Evolutionary conservation across 2,113 vertebrate genomes (phyloP), one percentile per base, ranked within the genome.

Genomic region (Chaetops frenatus): DNA sequence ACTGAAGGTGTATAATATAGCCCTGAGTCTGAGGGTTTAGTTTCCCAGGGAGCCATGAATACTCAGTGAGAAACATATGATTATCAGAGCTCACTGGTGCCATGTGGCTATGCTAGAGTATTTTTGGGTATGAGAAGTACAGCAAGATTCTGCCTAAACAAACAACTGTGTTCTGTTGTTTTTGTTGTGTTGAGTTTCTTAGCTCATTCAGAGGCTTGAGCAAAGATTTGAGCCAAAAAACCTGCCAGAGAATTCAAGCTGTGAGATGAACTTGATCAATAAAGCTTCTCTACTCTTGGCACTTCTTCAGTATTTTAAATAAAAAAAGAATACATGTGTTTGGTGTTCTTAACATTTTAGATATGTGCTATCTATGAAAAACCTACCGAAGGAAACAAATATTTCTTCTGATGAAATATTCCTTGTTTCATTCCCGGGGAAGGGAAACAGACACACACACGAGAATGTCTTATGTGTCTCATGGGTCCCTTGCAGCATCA

Each of bases 381-480:
- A 96, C 95, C 58, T 89, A 98, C 97, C 70, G 0, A 95, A 88
- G 50, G 93, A 94, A 96, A 97, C 38, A 69, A 73, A 33, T 88
- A 97, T 96, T 94, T 97, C 95, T 96, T 96, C 73, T 38, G 96
- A 97, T 60, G 97, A 97, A 90, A 91, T 69, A 70, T 56, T 96
- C 88, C 66, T 11, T 12, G 58, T 88, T 93, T 95, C 76, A 80
- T 95, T 96, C 82, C 90, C 29, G 0, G 33, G 86, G 29, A 51
- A 93, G 21, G 90, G 83, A 91, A 94, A 94, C 21, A 92, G 33
- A 80, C 97, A 96, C 31, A 11, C 40, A 76, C 97, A 98, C 0
- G 33, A 97, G 69, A 97, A 82, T 1, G 20, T 93, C 48, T 88
- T 86, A 11, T 70, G 29, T 81, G 35, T 23, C 50, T 90, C 57